These are phyloP conservation scores for Coptodon rendalli DNA, from an alignment of 2,113 vertebrate genomes.

Conservation along the genomic window DNA sequence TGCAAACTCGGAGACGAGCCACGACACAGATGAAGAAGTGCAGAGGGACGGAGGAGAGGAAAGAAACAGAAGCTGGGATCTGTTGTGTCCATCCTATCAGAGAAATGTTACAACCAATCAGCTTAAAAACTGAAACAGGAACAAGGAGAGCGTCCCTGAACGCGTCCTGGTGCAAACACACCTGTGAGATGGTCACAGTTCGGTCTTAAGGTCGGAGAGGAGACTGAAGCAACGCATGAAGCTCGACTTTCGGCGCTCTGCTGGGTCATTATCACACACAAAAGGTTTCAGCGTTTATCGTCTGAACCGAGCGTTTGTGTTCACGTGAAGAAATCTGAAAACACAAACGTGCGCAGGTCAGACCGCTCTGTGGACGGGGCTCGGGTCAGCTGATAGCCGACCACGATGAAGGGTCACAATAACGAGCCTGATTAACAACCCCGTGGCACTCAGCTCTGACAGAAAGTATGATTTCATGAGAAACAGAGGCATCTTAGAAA, in stretches of 20 bases:
- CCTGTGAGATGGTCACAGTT: neutral
- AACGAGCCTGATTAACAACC: neutral
- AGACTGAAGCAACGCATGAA: neutral
- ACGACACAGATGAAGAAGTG: neutral
- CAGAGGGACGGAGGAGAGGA: neutral
- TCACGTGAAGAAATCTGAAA: neutral
- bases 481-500: neutral
- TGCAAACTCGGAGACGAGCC: neutral
- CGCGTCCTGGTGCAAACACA: neutral
- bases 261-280: neutral
- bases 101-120: neutral
- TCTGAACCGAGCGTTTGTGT: neutral
- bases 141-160: neutral
- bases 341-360: neutral
- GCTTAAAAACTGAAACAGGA: neutral
- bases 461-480: neutral
- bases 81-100: neutral
- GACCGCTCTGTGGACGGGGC: accelerated
- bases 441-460: accelerated
- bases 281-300: neutral
- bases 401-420: neutral
- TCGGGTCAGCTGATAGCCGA: neutral
- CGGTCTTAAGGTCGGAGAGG: neutral
- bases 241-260: neutral
- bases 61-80: neutral